Evolutionary conservation across 2,888 invertebrate genomes (phyloP).

Genomic region (Vanessa cardui): DNA sequence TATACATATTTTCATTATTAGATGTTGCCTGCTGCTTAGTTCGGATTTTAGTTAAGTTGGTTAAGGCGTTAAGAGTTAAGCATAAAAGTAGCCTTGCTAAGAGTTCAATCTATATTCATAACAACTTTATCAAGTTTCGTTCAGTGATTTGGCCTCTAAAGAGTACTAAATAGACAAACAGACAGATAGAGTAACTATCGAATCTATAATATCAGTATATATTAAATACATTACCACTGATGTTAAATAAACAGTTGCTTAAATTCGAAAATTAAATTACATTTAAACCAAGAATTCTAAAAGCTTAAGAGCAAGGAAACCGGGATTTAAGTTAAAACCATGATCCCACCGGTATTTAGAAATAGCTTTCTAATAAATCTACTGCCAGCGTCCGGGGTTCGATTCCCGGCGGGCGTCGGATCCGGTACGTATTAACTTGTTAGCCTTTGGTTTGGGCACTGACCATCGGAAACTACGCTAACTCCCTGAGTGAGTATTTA

Average conservation of each 20-base stretch:
- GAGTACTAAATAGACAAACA: too few relatives aligned
- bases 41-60: too few relatives aligned
- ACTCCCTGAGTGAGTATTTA: constrained; percentile 24
- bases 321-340: constrained; percentile 77
- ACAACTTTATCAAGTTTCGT: too few relatives aligned
- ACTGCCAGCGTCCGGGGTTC: constrained; percentile 69
- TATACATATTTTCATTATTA: too few relatives aligned
- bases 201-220: background rate
- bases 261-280: constrained; percentile 30
- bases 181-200: too few relatives aligned
- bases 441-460: constrained; percentile 52
- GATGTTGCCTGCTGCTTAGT: too few relatives aligned
- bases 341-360: constrained; percentile 60
- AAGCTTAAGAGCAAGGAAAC: constrained; percentile 69
- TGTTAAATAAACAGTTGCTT: constrained; percentile 39
- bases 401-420: constrained; percentile 68
- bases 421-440: constrained; percentile 66
- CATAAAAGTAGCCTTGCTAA: too few relatives aligned
- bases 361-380: constrained; percentile 79
- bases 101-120: too few relatives aligned
- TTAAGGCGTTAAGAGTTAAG: too few relatives aligned
- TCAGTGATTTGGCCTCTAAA: too few relatives aligned
- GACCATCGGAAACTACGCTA: constrained; percentile 57
- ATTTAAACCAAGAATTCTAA: constrained; percentile 54
- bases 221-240: too few relatives aligned